Conservation (phyloP, 2,113 vertebrate genomes). For the Ailurus styani region DNA sequence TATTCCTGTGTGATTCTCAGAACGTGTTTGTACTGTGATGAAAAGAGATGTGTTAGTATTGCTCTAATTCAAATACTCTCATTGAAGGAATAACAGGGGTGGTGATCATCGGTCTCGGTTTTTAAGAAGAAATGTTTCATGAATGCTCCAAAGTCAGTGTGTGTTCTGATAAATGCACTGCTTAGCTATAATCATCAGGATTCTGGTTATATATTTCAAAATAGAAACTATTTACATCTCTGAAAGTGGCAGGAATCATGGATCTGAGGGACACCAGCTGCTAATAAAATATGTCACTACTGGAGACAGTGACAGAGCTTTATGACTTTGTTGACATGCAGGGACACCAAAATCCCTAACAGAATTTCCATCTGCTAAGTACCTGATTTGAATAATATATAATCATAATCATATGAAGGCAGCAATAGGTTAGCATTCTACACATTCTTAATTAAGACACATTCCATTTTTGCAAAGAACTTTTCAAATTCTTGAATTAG, state of each 20-base stretch:
- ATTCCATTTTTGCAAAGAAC: background rate
- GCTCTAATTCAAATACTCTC: background rate
- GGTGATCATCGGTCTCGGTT: background rate
- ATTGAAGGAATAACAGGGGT: background rate
- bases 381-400: background rate
- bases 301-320: background rate
- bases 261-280: background rate
- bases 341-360: background rate
- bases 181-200: background rate
- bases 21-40: background rate
- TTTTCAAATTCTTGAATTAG: background rate
- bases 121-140: background rate
- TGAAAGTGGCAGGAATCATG: background rate
- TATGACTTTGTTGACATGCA: background rate
- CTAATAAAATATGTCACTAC: constrained; percentile 19
- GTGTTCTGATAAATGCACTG: background rate
- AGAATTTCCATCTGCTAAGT: background rate
- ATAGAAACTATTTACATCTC: background rate
- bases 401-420: background rate
- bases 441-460: background rate
- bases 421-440: background rate
- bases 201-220: background rate
- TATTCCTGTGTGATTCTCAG: background rate
- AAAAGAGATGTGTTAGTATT: background rate
- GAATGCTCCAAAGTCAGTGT: background rate